Base-by-base conservation (phyloP, 1,140 invertebrate species). In the Zeugodacus cucurbitae region DNA sequence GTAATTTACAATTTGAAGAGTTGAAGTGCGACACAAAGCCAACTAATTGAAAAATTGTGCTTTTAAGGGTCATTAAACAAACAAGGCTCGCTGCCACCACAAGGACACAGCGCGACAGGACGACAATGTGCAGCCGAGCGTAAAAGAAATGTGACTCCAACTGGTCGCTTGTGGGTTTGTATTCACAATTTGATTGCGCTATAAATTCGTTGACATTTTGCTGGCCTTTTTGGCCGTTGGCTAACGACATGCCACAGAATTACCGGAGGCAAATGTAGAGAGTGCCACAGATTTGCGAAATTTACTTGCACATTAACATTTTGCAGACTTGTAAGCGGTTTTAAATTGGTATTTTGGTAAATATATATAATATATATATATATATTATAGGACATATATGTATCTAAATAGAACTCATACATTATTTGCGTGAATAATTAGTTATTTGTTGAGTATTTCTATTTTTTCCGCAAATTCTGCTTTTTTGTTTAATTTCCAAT, bases 31-130 rank as follows among this genome's bases (percentile, higher is more conserved):
- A 74, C 70, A 74, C 37, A 22, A 74, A 74, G 70, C 34, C 34
- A 74, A 74, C 70, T 74, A 74, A 41, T 74, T 74, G 70, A 74
- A 74, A 74, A 74, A 74, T 74, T 74, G 70, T 74, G 32, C 70
- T 74, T 74, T 74, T 41, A 74, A 74, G 70, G 70, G 70, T 41
- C 70, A 74, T 74, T 74, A 74, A 74, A 41, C 70, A 74, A 44
- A 74, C 70, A 74, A 74, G 34, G 70, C 32, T 74, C 29, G 32
- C 22, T 74, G 17, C 64, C 26, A 17, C 64, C 64, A 54, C 14
- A 54, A n/a, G n/a, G n/a, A n/a, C n/a, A n/a, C n/a, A n/a, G n/a
- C n/a, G 22, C 26, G 58, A 59, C 58, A 59, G 20, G 22, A 41
- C 70, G n/a, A 37, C 32, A 74, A 37, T 74, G 70, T 74, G 70